Evolutionary conservation across 2,888 invertebrate species (phyloP).

Genomic region (Tenthredo livida): DNA sequence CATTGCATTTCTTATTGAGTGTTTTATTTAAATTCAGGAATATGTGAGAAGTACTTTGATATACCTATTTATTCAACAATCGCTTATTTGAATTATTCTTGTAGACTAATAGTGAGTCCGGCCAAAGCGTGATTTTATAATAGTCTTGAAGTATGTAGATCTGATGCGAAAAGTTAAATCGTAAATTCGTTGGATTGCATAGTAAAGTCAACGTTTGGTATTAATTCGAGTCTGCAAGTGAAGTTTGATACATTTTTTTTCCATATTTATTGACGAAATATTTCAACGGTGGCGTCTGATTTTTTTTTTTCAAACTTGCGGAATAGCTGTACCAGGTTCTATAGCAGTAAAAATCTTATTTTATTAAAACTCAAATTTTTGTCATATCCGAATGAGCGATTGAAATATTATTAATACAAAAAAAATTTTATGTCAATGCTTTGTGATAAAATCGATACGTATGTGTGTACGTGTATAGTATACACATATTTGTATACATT

Average conservation of each 20-base stretch:
- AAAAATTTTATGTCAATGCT: conserved; percentile 60
- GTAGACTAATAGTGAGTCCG: neutral
- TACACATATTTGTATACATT: conserved; percentile 45
- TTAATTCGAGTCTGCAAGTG: neutral
- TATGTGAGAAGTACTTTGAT: neutral
- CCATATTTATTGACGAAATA: neutral
- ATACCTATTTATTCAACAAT: neutral
- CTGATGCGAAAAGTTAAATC: neutral
- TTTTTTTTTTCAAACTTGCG: neutral
- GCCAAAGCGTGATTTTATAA: neutral
- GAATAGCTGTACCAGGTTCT: neutral
- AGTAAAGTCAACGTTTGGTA: neutral
- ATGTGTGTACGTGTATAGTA: conserved; percentile 16
- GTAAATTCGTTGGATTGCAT: neutral
- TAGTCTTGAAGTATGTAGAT: neutral
- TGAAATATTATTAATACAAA: conserved; percentile 34
- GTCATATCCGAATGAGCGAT: neutral
- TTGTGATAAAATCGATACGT: conserved; percentile 57
- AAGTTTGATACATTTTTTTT: neutral
- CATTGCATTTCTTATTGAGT: conserved; percentile 30
- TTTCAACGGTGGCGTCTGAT: neutral
- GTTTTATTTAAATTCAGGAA: neutral
- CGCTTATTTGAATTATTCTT: conserved; percentile 11
- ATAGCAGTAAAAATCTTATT: neutral
- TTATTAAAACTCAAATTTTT: conserved; percentile 40